Evolutionary conservation across 64 coral and sea anemone species (phyloP).

Genomic region (Acropora yongei): DNA sequence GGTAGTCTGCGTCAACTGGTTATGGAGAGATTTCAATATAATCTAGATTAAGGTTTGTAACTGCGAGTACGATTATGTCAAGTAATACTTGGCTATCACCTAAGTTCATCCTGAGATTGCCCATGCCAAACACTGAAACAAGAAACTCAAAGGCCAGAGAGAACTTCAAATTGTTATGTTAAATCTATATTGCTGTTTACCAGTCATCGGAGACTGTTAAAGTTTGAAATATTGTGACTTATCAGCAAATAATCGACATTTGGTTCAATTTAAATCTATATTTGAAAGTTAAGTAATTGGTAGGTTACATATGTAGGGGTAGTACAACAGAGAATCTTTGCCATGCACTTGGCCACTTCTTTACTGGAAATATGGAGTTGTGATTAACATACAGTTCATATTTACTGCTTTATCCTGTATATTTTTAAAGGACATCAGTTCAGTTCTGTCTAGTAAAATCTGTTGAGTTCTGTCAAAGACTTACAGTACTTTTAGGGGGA

Average conservation of each 20-base stretch:
- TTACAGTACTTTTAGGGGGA: too few species aligned
- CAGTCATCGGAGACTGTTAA: not conserved
- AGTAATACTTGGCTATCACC: not conserved
- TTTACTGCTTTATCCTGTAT: not conserved
- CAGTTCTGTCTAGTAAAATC: too few species aligned
- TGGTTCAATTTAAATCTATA: not conserved
- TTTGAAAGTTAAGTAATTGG: not conserved
- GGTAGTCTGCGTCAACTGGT: conserved; percentile 39
- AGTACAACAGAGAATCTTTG: not conserved
- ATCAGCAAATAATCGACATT: not conserved
- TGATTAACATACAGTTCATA: not conserved
- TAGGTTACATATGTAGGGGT: not conserved
- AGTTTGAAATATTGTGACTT: conserved; percentile 3
- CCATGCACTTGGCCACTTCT: not conserved
- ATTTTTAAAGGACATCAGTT: too few species aligned
- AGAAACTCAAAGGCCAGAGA: not conserved
- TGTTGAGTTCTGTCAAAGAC: too few species aligned
- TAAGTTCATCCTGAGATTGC: not conserved
- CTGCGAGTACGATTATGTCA: not conserved
- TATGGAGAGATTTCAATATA: conserved; percentile 9
- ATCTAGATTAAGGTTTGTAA: conserved; percentile 3
- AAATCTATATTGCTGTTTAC: not conserved
- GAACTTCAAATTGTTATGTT: not conserved
- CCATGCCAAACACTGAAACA: not conserved
- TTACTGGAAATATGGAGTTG: not conserved